A percentile compares a stretch with the other conserved stretches of the same genome.
These are phyloP conservation scores for Phoenicopterus ruber DNA, from an alignment of 2,113 vertebrate genomes.

Conservation along the genomic window DNA sequence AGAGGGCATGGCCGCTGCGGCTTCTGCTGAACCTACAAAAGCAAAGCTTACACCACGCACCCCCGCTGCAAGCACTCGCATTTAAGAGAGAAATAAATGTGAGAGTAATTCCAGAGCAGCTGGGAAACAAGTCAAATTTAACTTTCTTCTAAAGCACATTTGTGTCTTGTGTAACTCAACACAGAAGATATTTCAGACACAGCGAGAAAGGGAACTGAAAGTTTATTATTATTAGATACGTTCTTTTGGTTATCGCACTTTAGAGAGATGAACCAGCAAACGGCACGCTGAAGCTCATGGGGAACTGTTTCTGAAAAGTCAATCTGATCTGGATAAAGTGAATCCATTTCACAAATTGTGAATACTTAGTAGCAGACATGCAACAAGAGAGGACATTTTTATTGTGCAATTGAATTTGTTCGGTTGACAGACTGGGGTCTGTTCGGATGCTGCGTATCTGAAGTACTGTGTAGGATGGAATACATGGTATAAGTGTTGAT, in stretches of 20 bases:
- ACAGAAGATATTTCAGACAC: not conserved
- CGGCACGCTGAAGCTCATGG: accelerated
- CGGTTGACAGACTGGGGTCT: not conserved
- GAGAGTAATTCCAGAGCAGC: not conserved
- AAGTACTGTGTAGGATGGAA: not conserved
- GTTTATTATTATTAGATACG: not conserved
- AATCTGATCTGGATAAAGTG: not conserved
- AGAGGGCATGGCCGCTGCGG: not conserved
- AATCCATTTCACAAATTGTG: not conserved
- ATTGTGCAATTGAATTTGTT: not conserved
- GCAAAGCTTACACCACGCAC: accelerated
- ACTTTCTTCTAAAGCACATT: not conserved
- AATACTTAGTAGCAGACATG: not conserved
- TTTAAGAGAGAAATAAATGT: not conserved
- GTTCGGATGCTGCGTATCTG: not conserved
- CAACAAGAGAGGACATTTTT: not conserved
- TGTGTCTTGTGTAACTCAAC: not conserved
- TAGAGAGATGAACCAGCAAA: not conserved
- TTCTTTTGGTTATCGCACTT: not conserved
- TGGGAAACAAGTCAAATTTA: not conserved
- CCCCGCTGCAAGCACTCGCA: accelerated
- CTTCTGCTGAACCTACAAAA: not conserved
- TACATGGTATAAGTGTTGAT: not conserved
- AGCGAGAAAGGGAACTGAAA: not conserved
- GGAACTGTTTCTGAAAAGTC: not conserved